A percentile compares a stretch with the other conserved stretches of the same genome.
Evolutionary conservation across 1,140 invertebrate genomes (phyloP).

Genomic region (Drosophila ohnishii): DNA sequence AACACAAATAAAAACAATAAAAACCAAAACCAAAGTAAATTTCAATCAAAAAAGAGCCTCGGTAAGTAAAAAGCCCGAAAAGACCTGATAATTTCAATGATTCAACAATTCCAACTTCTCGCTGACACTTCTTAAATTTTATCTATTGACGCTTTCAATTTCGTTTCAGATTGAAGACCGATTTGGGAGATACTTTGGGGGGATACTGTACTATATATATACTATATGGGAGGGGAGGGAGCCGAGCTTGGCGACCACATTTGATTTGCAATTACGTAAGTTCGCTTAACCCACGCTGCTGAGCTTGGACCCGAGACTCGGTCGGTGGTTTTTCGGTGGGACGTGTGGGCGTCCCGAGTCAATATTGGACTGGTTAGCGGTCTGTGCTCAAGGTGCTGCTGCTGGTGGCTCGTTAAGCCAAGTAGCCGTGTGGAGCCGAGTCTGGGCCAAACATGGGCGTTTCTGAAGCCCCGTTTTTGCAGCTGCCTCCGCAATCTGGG

Average conservation of each 20-base stretch:
- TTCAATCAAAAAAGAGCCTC: background rate
- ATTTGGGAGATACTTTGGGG: conserved; percentile 8
- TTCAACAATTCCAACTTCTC: background rate
- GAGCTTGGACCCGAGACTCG: conserved; percentile 11
- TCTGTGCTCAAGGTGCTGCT: conserved; percentile 31
- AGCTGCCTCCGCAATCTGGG: conserved; percentile 48
- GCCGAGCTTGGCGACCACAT: conserved; percentile 12
- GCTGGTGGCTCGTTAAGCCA: conserved; percentile 43
- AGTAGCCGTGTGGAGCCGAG: conserved; percentile 37
- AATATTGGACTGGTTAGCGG: conserved; percentile 43
- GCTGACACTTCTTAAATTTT: conserved; percentile 3
- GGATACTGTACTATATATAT: background rate
- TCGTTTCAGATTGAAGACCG: conserved; percentile 18
- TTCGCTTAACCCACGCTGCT: conserved; percentile 27
- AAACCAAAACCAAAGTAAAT: background rate
- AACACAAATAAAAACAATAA: background rate
- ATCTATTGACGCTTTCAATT: conserved; percentile 17
- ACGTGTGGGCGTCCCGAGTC: conserved; percentile 32
- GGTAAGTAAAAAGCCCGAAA: background rate
- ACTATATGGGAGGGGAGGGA: background rate
- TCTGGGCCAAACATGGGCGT: conserved; percentile 48
- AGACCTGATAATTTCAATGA: conserved; percentile 3
- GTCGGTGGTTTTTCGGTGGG: conserved; percentile 27
- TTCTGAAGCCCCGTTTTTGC: conserved; percentile 8
- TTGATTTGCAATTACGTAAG: conserved; percentile 45